phyloP scores from a whole-genome alignment of 53 echinoderm and acorn worm genomes.

The Zoroaster sp. region DNA sequence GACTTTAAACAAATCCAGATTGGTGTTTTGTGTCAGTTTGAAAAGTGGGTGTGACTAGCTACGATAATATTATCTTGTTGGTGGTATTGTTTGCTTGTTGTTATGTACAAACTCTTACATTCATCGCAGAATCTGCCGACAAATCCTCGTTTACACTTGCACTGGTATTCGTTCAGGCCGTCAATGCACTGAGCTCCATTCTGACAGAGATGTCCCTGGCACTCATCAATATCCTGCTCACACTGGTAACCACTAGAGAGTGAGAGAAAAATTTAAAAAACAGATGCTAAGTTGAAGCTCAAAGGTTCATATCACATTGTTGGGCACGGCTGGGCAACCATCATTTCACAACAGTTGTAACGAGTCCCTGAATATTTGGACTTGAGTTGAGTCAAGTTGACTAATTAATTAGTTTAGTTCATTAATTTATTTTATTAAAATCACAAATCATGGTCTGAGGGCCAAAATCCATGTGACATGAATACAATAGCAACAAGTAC shows the following conservation, averaged over 20 bases:
- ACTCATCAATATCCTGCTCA: conserved; percentile 60
- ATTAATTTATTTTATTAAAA: not conserved
- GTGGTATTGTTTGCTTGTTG: too few relatives aligned
- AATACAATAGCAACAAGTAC: too few relatives aligned
- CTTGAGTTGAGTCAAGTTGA: not conserved
- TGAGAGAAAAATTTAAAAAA: not conserved
- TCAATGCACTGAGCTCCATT: conserved; percentile 36
- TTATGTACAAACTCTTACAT: conserved; percentile 1
- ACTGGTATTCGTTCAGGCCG: conserved; percentile 33
- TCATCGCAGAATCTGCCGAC: conserved; percentile 27
- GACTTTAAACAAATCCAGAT: not conserved
- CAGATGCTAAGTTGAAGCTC: not conserved
- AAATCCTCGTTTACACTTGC: conserved; percentile 53
- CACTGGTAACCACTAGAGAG: conserved; percentile 45
- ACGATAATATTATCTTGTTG: too few relatives aligned
- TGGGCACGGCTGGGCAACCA: too few relatives aligned
- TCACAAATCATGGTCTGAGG: too few relatives aligned
- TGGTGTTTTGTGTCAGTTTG: not conserved
- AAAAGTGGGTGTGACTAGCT: not conserved
- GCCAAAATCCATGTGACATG: too few relatives aligned
- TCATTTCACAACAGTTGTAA: not conserved
- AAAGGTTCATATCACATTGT: not conserved
- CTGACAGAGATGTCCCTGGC: conserved; percentile 8
- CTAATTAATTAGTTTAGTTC: not conserved
- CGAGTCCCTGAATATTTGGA: not conserved